phyloP scores from a whole-genome alignment of 2,888 invertebrate species.

The Holacanthella duospinosa region DNA sequence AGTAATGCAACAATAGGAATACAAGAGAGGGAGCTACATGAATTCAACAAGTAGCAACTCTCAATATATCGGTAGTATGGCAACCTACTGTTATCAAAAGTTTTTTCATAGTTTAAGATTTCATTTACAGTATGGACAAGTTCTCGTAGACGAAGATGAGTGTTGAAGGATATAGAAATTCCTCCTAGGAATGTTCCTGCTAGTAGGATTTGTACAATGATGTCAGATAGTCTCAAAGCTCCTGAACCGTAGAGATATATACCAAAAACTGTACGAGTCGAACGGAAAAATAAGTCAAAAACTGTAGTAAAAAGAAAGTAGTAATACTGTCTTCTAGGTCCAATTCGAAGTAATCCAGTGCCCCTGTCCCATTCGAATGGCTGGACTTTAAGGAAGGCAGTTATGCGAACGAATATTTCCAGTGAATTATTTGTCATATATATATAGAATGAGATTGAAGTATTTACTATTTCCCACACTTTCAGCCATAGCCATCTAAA shows the following conservation, averaged over 20 bases:
- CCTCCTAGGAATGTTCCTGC: background rate
- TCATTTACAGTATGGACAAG: background rate
- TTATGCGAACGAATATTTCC: background rate
- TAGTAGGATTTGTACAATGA: background rate
- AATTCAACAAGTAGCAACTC: background rate
- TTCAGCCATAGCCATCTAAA: too few relatives aligned
- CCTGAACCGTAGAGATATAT: background rate
- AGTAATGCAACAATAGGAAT: background rate
- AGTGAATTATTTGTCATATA: background rate
- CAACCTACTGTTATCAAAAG: background rate
- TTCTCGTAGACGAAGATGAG: background rate
- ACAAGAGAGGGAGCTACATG: background rate
- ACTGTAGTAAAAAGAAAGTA: background rate
- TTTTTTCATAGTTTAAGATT: background rate
- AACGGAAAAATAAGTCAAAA: background rate
- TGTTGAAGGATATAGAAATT: background rate
- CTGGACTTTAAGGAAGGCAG: background rate
- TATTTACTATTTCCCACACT: too few relatives aligned
- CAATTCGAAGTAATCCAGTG: background rate
- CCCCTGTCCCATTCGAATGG: background rate
- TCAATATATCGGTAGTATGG: background rate
- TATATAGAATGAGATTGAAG: too few relatives aligned
- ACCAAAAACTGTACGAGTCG: background rate
- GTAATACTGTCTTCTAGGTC: background rate
- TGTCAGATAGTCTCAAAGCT: background rate